These are phyloP conservation scores for Lethenteron camtschaticum DNA, from an alignment of 2,113 vertebrate genomes.

Conservation along the genomic window DNA sequence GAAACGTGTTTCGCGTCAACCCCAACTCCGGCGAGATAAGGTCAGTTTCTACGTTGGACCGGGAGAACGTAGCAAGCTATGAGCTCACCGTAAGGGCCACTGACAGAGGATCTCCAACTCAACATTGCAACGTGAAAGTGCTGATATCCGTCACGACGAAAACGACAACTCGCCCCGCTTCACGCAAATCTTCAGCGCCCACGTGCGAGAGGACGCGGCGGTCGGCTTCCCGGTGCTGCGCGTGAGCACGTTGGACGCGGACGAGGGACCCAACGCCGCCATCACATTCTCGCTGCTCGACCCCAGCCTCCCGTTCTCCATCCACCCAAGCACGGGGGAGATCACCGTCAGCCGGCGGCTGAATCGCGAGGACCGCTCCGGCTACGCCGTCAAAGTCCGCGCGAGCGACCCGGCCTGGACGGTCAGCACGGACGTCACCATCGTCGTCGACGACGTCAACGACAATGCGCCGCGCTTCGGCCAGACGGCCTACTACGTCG, in stretches of 20 bases:
- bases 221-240: constrained; percentile 58
- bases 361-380: constrained; percentile 68
- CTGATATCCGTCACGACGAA: constrained; percentile 53
- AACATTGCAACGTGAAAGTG: constrained; percentile 40
- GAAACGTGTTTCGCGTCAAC: constrained; percentile 59
- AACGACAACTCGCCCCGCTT: constrained; percentile 85
- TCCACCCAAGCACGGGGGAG: constrained; percentile 60
- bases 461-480: constrained; percentile 73
- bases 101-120: constrained; percentile 43
- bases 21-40: constrained; percentile 60
- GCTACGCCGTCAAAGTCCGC: constrained; percentile 64
- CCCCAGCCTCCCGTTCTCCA: constrained; percentile 48
- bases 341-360: constrained; percentile 65
- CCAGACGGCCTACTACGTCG: constrained; percentile 68
- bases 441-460: constrained; percentile 73
- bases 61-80: constrained; percentile 50
- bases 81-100: constrained; percentile 46
- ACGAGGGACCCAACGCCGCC: constrained; percentile 51
- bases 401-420: constrained; percentile 93
- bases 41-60: constrained; percentile 51
- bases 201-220: constrained; percentile 66
- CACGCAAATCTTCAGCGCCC: constrained; percentile 81
- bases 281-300: constrained; percentile 65
- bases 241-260: constrained; percentile 82
- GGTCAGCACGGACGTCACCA: constrained; percentile 76